Percentiles rank a stretch among this genome's conserved stretches.
Conservation (phyloP, 2,888 invertebrate genomes). For the Drosophila differens region DNA sequence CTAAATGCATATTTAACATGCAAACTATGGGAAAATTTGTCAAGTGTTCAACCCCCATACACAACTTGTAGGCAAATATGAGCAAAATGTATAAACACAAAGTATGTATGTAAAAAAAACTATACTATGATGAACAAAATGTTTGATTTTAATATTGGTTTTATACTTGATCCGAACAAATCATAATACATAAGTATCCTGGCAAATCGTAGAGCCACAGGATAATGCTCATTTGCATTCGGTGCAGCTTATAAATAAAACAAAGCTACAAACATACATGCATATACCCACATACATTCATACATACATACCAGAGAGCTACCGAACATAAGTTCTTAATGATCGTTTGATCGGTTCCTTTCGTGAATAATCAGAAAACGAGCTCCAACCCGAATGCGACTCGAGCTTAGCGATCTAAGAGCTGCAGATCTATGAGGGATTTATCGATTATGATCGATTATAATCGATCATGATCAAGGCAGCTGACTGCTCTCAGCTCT, state of each 20-base stretch:
- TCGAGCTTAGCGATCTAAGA: rapidly evolving
- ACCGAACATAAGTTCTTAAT: not conserved
- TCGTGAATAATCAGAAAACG: not conserved
- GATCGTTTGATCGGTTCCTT: not conserved
- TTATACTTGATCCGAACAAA: conserved; percentile 53
- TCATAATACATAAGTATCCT: conserved; percentile 49
- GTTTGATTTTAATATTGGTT: conserved; percentile 55
- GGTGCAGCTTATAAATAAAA: conserved; percentile 43
- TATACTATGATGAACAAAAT: conserved; percentile 14
- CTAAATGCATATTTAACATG: conserved; percentile 10
- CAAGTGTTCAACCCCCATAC: conserved; percentile 49
- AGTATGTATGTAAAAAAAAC: conserved; percentile 23
- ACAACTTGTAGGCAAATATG: conserved; percentile 44
- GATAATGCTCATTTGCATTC: conserved; percentile 46
- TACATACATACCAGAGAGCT: conserved; percentile 11
- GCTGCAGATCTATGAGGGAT: not conserved
- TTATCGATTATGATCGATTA: not conserved
- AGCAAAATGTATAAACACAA: conserved; percentile 46
- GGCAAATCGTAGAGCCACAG: conserved; percentile 36
- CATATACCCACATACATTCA: conserved; percentile 27
- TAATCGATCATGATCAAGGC: not conserved
- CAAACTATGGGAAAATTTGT: conserved; percentile 33
- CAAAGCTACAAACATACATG: conserved; percentile 35
- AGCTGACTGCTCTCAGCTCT: not conserved
- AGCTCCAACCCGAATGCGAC: not conserved